Conservation (phyloP, 2,888 invertebrate genomes). For the Zygogramma bicolorata region DNA sequence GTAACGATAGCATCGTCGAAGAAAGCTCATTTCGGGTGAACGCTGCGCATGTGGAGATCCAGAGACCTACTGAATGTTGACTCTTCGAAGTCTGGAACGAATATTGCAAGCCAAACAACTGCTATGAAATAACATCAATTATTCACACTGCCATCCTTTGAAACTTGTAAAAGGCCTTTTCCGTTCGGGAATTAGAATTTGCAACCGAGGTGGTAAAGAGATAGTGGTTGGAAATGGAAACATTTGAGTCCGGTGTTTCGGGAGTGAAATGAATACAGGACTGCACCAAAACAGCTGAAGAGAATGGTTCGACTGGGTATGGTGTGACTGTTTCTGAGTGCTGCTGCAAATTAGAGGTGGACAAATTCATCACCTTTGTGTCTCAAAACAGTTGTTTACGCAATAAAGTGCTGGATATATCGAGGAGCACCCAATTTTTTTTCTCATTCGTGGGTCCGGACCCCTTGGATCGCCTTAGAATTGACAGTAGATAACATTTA, state of each 20-base stretch:
- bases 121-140: conserved; percentile 50
- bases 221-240: background rate
- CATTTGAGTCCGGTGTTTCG: background rate
- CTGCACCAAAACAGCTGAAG: no score
- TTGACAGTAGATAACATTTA: no score
- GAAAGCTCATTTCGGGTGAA: conserved; percentile 57
- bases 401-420: no score
- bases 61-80: conserved; percentile 41
- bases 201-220: background rate
- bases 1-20: conserved; percentile 60
- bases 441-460: no score
- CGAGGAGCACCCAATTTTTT: no score
- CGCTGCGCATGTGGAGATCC: conserved; percentile 44
- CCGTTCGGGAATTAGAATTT: background rate
- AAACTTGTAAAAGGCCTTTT: conserved; percentile 6
- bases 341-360: no score
- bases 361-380: no score
- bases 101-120: conserved; percentile 57
- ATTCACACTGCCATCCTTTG: conserved; percentile 44
- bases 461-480: no score
- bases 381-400: no score
- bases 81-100: conserved; percentile 45
- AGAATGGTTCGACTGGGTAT: no score
- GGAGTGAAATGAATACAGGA: background rate
- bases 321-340: no score